phyloP scores from a whole-genome alignment of 92 coral and sea anemone species.

The Epizoanthus ramosus region DNA sequence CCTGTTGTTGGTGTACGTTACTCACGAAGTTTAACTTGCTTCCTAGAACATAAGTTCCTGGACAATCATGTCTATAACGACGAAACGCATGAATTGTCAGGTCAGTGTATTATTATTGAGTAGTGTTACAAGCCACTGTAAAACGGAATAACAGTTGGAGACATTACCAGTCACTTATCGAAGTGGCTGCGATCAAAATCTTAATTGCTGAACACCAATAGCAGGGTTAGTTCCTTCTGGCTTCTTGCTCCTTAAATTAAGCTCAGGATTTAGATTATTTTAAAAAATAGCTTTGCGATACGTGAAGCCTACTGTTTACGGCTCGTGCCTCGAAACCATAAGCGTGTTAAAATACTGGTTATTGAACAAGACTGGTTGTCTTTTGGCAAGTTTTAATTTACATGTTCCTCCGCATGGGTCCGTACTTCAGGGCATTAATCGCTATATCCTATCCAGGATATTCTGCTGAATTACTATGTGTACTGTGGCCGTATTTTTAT shows the following conservation, averaged over 20 bases:
- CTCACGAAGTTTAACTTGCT: not conserved
- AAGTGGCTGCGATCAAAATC: constrained; percentile 5
- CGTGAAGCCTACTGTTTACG: not conserved
- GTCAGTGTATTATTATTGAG: constrained; percentile 1
- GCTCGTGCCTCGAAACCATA: not conserved
- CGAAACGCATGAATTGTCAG: constrained; percentile 34
- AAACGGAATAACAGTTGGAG: constrained; percentile 36
- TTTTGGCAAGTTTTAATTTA: constrained; percentile 9
- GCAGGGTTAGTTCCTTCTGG: not conserved
- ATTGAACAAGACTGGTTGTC: not conserved
- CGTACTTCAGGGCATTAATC: not conserved
- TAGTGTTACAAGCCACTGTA: not conserved
- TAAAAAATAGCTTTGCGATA: not conserved
- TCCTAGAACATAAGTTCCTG: constrained; percentile 31
- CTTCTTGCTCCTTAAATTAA: not conserved
- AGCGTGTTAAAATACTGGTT: not conserved
- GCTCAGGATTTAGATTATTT: not conserved
- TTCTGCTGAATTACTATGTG: not conserved
- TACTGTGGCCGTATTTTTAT: constrained; percentile 8
- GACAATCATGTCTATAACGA: constrained; percentile 30
- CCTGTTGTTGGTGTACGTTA: not conserved
- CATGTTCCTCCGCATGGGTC: not conserved
- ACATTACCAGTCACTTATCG: constrained; percentile 2
- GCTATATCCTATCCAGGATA: not conserved
- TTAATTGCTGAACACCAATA: not conserved